Evolutionary conservation across 2,888 invertebrate genomes (phyloP), one percentile per base, ranked within the genome.

Genomic region (Agonopterix alstromeriana): DNA sequence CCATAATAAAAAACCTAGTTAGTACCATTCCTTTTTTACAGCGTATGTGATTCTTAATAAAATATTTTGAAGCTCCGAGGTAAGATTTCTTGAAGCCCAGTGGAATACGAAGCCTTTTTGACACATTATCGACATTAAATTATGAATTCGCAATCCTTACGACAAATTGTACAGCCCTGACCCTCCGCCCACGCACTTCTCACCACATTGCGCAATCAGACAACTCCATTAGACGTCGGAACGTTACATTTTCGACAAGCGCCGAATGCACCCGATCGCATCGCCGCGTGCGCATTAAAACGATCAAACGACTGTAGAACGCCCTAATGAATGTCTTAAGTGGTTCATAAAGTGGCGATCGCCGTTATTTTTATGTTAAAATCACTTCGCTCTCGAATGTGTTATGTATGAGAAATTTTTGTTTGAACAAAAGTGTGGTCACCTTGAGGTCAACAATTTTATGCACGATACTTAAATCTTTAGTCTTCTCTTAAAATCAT

Each of bases 311-410:
- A 69, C 73, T 67, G 69, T 72, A 74, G 71, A 76, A 77, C 73
- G 70, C 72, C 70, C 79, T 83, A 85, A 86, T 84, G 82, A 85
- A 77, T 74, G 59, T 76, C 78, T 85, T 85, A 81, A 87, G 87
- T 87, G 87, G 77, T 81, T 79, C 82, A 85, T 82, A 77, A 80
- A 87, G 85, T 85, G 87, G 70, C 71, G 75, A 79, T 75, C 73
- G 82, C 81, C 81, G 79, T 84, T 85, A 85, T 78, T 85, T 85
- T 82, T 80, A 82, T 81, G 78, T 72, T 76, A 76, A 76, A 73
- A 64, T 71, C 67, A 63, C 65, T 64, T 61, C 61, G 67, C 67
- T 65, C 66, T 69, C 67, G 62, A 67, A 66, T 61, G 63, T 67
- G 70, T 41, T 65, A 27, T 27, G 27, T 70, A 71, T 73, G 74